Evolutionary conservation across 2,113 vertebrate genomes (phyloP), one percentile per base, ranked within the genome.

Genomic region (Hyaena hyaena): DNA sequence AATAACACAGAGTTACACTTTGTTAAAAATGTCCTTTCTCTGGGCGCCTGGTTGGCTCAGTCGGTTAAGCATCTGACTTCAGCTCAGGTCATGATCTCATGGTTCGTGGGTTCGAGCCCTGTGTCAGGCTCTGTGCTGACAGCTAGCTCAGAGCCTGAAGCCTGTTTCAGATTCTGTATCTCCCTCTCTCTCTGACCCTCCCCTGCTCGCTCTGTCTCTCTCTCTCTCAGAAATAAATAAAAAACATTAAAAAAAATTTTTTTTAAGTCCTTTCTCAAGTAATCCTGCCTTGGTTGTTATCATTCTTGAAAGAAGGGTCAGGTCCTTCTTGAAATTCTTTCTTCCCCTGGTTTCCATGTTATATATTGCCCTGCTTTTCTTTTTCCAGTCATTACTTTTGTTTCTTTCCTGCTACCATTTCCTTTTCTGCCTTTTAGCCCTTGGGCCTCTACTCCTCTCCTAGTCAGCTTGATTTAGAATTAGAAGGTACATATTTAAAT

Each of bases 341-440:
- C 74, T 94, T 61, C 82, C 77, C 91, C 61, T 92, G 45, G 12
- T 19, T 80, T 86, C 23, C 7, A 11, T 91, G 35, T 39, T 73
- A 17, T 77, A 17, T 80, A 45, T 55, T 53, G 9, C 69, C 21
- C 55, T 89, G 50, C 6, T 89, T 39, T 11, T 88, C 35, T 50
- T 87, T 91, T 68, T 83, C 53, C 80, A 33, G 53, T 87, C 82
- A 53, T 87, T 35, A 21, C 55, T 81, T 87, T 63, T 48, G 43
- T 80, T 80, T 96, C 24, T 77, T 93, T 92, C 24, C 84, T 83
- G 61, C 69, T 84, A 31, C 61, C 17, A 43, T 82, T 83, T 94
- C 24, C 28, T 85, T 74, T 92, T 55, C 61, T 96, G 28, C 28
- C 23, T 65, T 45, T 28, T 84, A 77, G 23, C 43, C 61, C 43